phyloP scores from a whole-genome alignment of 92 coral and sea anemone species.

The Muricea muricata region DNA sequence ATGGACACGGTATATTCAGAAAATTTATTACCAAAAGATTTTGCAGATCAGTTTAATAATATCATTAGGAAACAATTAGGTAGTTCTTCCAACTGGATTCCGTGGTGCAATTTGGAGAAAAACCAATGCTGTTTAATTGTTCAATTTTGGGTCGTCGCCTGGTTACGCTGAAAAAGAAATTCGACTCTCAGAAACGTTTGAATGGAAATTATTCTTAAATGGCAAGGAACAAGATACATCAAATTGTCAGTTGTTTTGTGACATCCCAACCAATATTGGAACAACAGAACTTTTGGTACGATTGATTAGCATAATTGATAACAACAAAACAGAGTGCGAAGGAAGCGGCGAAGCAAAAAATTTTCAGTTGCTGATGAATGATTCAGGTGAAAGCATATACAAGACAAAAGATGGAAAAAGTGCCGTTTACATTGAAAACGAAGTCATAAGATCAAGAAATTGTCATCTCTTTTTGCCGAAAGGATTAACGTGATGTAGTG shows the following conservation, averaged over 20 bases:
- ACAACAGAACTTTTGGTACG: background rate
- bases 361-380: background rate
- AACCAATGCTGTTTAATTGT: background rate
- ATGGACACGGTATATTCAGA: too few species aligned
- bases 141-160: background rate
- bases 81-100: background rate
- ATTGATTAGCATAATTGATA: slow-evolving; percentile 2
- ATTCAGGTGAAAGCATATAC: background rate
- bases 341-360: background rate
- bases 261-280: background rate
- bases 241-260: background rate
- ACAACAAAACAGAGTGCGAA: slow-evolving; percentile 1
- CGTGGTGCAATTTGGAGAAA: background rate
- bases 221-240: background rate
- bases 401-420: background rate
- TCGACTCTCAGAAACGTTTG: background rate
- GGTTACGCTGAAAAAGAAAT: slow-evolving; percentile 12
- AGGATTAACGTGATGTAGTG: background rate
- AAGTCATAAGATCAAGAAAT: background rate
- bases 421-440: background rate
- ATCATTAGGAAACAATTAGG: background rate
- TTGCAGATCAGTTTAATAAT: background rate
- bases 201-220: background rate
- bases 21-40: background rate
- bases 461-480: background rate